Base-by-base conservation (phyloP, 2,888 invertebrate genomes). In the Diaphora mendica region DNA sequence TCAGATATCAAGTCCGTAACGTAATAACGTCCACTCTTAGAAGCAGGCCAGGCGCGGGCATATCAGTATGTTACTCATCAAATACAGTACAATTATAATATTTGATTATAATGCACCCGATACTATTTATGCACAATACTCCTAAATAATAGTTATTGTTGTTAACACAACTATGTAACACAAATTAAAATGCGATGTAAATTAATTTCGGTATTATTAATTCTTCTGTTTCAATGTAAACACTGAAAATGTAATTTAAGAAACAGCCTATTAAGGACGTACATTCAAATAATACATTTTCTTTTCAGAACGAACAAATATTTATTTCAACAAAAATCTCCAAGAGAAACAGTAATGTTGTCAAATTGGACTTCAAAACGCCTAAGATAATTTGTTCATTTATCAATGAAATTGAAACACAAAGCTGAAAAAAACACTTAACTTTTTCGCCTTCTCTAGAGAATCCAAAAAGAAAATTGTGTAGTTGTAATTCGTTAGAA, bases 401-500 rank as follows among this genome's bases (percentile, higher is more conserved):
- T 73, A 72, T 72, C 66, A 78, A 79, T 76, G 75, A 74, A n/a
- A 48, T 59, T 55, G 42, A 77, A 74, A 75, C 64, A 73, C 64
- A 77, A 64, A 35, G 44, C 62, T 44, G 68, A 64, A 75, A 79
- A 71, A 72, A 75, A 68, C 69, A 73, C 76, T 82, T 74, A 72
- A 75, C 74, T 76, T 78, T 82, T 73, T 79, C 59, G 48, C 71
- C 73, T 65, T 74, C 72, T 79, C 77, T 26, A 20, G 73, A 77
- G 80, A 75, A 73, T 77, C 70, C 76, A 64, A 70, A 84, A 86
- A 84, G 80, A 80, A 86, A 85, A 81, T 82, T 72, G 72, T 85
- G 82, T 82, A 77, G 77, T 77, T 76, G 81, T 85, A 85, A 87
- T 83, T 85, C 79, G 76, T 79, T 73, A 71, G 79, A 85, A 85